phyloP scores from a whole-genome alignment of 2,888 invertebrate species.

The Teinopalpus imperialis region DNA sequence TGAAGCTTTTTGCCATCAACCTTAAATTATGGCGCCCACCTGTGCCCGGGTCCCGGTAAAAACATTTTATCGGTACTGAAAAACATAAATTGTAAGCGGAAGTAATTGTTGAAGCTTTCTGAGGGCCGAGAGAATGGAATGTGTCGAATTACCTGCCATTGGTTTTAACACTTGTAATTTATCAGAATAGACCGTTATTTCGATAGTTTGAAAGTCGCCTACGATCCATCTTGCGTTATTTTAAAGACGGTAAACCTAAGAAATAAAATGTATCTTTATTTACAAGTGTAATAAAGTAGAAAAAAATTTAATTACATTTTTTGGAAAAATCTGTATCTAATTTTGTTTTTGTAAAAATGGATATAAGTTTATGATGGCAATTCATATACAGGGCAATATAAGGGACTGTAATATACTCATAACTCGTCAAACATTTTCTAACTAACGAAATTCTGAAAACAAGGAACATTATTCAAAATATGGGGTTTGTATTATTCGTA shows the following conservation, averaged over 20 bases:
- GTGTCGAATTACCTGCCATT: conserved; percentile 83
- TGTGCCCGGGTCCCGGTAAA: conserved; percentile 59
- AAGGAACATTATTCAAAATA: conserved; percentile 50
- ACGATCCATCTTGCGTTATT: conserved; percentile 49
- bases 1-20: too few relatives aligned
- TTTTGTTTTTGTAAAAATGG: too few relatives aligned
- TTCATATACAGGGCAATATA: too few relatives aligned
- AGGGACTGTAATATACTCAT: too few relatives aligned
- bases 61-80: conserved; percentile 66
- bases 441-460: too few relatives aligned
- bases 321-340: too few relatives aligned
- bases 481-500: conserved; percentile 45
- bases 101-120: conserved; percentile 78
- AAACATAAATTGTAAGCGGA: conserved; percentile 75
- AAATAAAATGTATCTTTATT: conserved; percentile 3
- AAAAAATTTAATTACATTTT: too few relatives aligned
- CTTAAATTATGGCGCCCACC: too few relatives aligned
- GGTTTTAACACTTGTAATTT: conserved; percentile 84
- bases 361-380: too few relatives aligned
- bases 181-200: conserved; percentile 69
- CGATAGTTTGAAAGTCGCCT: conserved; percentile 52
- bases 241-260: conserved; percentile 39
- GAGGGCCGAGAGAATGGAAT: conserved; percentile 64
- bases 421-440: too few relatives aligned
- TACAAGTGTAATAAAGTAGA: too few relatives aligned